Evolutionary conservation across 2,888 invertebrate species (phyloP).

Genomic region (Himalopsyche anomala): DNA sequence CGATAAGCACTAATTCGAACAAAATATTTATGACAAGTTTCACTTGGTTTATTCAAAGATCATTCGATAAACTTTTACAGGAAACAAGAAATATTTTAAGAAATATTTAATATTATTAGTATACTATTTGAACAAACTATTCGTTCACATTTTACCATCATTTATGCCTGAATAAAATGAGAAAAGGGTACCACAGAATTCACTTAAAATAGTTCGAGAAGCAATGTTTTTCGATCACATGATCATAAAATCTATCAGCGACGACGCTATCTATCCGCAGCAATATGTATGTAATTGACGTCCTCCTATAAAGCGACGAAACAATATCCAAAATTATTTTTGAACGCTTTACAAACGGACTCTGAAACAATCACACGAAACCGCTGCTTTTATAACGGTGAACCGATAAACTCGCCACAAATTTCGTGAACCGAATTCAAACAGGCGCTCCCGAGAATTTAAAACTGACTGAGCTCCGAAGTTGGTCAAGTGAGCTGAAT

Average conservation of each 20-base stretch:
- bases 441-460: constrained; percentile 21
- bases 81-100: too few species aligned
- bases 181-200: not conserved
- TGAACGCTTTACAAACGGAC: constrained; percentile 22
- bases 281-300: not conserved
- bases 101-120: too few species aligned
- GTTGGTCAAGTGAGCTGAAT: constrained; percentile 27
- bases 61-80: too few species aligned
- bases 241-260: constrained; percentile 39
- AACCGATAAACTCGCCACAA: constrained; percentile 33
- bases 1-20: too few species aligned
- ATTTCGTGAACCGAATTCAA: constrained; percentile 34
- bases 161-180: too few species aligned
- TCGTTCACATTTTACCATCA: too few species aligned
- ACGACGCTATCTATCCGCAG: not conserved
- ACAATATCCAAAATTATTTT: constrained; percentile 46
- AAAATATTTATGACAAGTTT: too few species aligned
- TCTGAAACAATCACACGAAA: constrained; percentile 11
- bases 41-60: too few species aligned
- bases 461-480: not conserved
- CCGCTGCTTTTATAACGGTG: constrained; percentile 56
- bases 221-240: constrained; percentile 41
- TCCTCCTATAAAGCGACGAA: not conserved
- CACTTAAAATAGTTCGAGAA: constrained; percentile 16
- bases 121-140: too few species aligned